Conservation (phyloP, 2,797 vertebrate genomes). For the Apodemus agrarius region DNA sequence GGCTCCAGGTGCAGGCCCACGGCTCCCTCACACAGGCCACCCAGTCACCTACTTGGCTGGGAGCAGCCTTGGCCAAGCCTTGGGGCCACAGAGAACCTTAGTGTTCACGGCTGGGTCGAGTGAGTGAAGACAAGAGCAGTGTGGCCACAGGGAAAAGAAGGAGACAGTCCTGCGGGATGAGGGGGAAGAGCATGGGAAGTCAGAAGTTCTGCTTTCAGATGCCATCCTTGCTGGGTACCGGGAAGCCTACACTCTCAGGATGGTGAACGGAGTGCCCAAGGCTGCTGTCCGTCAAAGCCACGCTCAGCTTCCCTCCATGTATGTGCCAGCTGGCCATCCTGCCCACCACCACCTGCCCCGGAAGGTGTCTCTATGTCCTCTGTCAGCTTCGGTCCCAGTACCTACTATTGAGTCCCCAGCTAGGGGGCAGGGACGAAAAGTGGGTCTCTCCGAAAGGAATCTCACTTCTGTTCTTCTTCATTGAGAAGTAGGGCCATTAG, state of each 20-base stretch:
- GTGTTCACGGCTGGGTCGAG: not conserved
- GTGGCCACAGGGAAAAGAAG: not conserved
- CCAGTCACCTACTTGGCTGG: not conserved
- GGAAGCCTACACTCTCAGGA: not conserved
- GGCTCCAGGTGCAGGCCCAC: not conserved
- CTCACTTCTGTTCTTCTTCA: not conserved
- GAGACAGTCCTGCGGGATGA: not conserved
- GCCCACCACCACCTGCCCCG: not conserved
- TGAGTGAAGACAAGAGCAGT: not conserved
- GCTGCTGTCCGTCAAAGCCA: not conserved
- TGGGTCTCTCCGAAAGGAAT: not conserved
- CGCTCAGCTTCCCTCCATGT: not conserved
- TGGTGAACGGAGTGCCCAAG: not conserved
- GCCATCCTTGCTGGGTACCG: not conserved
- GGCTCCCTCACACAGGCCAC: not conserved
- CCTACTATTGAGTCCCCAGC: not conserved
- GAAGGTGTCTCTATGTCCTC: not conserved
- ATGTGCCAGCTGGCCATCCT: not conserved
- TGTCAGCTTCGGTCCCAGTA: not conserved
- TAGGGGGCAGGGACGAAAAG: not conserved
- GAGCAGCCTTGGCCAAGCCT: not conserved
- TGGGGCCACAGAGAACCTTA: not conserved
- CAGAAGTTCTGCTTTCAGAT: not conserved
- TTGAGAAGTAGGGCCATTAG: not conserved
- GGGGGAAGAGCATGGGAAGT: not conserved